These are phyloP conservation scores for Aurelia coerulea DNA, from an alignment of 30 jellyfish, hydroid and myxozoan species.

Conservation along the genomic window DNA sequence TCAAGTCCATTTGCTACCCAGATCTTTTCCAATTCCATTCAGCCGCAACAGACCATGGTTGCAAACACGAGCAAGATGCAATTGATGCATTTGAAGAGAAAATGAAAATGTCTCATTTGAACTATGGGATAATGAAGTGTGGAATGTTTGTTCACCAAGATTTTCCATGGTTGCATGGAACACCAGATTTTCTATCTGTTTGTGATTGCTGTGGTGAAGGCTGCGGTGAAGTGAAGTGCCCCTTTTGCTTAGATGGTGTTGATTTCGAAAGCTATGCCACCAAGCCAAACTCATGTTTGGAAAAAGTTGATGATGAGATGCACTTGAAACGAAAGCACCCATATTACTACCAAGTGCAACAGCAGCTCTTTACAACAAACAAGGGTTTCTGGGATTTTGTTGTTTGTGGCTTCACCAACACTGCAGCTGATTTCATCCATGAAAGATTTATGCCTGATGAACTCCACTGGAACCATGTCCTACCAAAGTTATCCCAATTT, in stretches of 20 bases:
- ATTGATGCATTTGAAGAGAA: slow-evolving; percentile 37
- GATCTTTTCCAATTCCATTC: slow-evolving; percentile 40
- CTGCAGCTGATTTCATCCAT: slow-evolving; percentile 32
- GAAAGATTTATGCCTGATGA: slow-evolving; percentile 61
- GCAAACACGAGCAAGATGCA: slow-evolving; percentile 62
- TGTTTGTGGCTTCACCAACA: slow-evolving; percentile 54
- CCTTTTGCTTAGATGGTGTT: slow-evolving; percentile 19
- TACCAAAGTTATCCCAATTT: slow-evolving; percentile 45
- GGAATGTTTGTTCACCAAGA: neutral
- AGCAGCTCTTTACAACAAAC: slow-evolving; percentile 49
- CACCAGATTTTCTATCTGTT: slow-evolving; percentile 39
- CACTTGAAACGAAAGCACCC: slow-evolving; percentile 9
- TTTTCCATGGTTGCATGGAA: neutral
- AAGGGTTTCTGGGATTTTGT: slow-evolving; percentile 46
- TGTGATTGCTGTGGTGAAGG: slow-evolving; percentile 46
- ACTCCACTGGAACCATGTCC: slow-evolving; percentile 29
- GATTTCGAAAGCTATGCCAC: slow-evolving; percentile 4
- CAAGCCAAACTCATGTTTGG: slow-evolving; percentile 15
- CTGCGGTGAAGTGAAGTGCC: slow-evolving; percentile 33
- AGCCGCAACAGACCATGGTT: slow-evolving; percentile 65
- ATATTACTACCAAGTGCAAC: slow-evolving; percentile 51
- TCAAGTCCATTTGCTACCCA: slow-evolving; percentile 56
- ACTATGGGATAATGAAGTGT: neutral
- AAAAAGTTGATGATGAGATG: slow-evolving; percentile 30
- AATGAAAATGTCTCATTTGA: slow-evolving; percentile 24